Percentiles rank a stretch among this genome's conserved stretches.
Evolutionary conservation across 1,140 invertebrate species (phyloP).

Genomic region (Heliconius melpomene): DNA sequence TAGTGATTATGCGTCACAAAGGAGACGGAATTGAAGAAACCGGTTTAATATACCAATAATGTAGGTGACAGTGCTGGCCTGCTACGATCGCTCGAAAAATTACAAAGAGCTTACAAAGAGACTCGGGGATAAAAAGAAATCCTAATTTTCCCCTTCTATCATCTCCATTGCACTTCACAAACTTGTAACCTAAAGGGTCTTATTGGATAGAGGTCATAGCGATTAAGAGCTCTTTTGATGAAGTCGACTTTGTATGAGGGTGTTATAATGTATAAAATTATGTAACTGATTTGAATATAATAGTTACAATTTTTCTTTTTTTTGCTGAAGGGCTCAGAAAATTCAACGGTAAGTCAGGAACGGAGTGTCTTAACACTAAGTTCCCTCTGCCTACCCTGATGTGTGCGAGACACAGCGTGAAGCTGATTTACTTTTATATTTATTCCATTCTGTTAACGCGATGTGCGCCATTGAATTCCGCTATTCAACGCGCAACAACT

Average conservation of each 20-base stretch:
- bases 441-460: too few relatives aligned
- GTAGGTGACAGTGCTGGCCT: conserved; percentile 33
- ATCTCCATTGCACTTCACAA: conserved; percentile 39
- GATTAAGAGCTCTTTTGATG: conserved; percentile 27
- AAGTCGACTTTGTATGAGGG: neutral
- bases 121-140: conserved; percentile 40
- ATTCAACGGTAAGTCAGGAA: too few relatives aligned
- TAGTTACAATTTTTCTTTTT: neutral
- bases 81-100: conserved; percentile 41
- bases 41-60: conserved; percentile 42
- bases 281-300: neutral
- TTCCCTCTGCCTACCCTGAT: too few relatives aligned
- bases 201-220: conserved; percentile 38
- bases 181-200: conserved; percentile 37
- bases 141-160: conserved; percentile 38
- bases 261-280: neutral
- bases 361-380: too few relatives aligned
- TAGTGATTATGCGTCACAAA: conserved; percentile 1
- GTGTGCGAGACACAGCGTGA: too few relatives aligned
- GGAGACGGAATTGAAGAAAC: conserved; percentile 37
- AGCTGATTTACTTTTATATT: neutral
- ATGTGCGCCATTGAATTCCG: too few relatives aligned
- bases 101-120: conserved; percentile 49
- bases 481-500: too few relatives aligned
- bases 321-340: too few relatives aligned